Evolutionary conservation across 2,888 invertebrate species (phyloP), one percentile per base, ranked within the genome.

Genomic region (Metopia argyrocephala): DNA sequence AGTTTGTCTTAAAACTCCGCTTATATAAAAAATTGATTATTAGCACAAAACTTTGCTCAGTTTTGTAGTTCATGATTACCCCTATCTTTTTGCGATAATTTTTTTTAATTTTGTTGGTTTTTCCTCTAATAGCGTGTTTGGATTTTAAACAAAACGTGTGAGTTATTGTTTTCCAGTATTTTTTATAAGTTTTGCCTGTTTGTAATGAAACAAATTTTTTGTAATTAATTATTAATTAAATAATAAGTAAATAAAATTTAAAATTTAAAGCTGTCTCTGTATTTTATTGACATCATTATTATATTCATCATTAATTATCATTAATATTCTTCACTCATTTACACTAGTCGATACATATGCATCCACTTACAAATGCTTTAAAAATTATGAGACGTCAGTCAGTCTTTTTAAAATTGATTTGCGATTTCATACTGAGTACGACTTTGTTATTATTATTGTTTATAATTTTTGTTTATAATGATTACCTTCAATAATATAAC

Each of bases 401-500:
- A 28, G 62, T 57, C 59, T 57, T 57, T n/a, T n/a, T 61, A 65
- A 54, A 62, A 61, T 56, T 76, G 52, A 71, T 76, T 76, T 68
- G 71, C 52, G 57, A 71, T 76, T 76, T 80, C 61, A 64, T 54
- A 48, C 48, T 18, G 31, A 59, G 54, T n/a, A n/a, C n/a, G n/a
- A 18, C 65, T 74, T 5, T 54, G 6, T 31, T 61, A 15, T 57
- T 59, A 45, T 18, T 31, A 21, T 62, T 23, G 9, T 5, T 23
- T 23, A n/a, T 62, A 23, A 46, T 62, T 21, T 27, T 64, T 27
- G 20, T 20, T 65, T 4, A 61, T n/a, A n/a, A n/a, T n/a, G n/a
- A n/a, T 78, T 62, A 78, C 81, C 78, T 81, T 81, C 78, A 70
- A 31, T 59, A 57, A 18, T 50, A 12, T 38, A 9, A n/a, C n/a